Evolutionary conservation across 1,140 invertebrate species (phyloP).

Genomic region (Ostrea edulis): DNA sequence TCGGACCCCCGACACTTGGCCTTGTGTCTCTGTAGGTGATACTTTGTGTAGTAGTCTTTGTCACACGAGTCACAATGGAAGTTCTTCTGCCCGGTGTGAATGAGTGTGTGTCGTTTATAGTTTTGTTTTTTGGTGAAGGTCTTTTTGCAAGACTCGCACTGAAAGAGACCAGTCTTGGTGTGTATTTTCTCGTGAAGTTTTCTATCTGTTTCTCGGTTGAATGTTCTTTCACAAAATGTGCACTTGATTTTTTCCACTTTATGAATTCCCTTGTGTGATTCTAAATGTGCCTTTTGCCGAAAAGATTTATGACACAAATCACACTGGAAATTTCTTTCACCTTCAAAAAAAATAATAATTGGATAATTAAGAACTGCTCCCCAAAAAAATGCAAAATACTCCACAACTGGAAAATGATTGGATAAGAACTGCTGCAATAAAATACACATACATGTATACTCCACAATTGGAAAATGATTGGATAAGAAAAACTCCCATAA

Average conservation of each 20-base stretch:
- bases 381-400: no score
- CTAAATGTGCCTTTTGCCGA: slow-evolving; percentile 81
- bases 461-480: no score
- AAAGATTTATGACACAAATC: slow-evolving; percentile 82
- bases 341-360: slow-evolving; percentile 54
- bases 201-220: slow-evolving; percentile 60
- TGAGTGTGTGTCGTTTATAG: slow-evolving; percentile 80
- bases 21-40: slow-evolving; percentile 64
- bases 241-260: slow-evolving; percentile 81
- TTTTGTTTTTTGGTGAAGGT: slow-evolving; percentile 71
- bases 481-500: no score
- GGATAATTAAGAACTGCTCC: neutral
- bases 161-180: slow-evolving; percentile 62
- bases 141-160: slow-evolving; percentile 59
- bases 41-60: slow-evolving; percentile 66
- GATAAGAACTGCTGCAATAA: neutral
- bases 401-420: no score
- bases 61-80: slow-evolving; percentile 81
- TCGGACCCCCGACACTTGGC: slow-evolving; percentile 59
- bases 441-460: neutral
- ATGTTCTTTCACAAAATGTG: slow-evolving; percentile 79
- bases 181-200: slow-evolving; percentile 67
- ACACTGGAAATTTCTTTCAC: slow-evolving; percentile 80
- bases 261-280: slow-evolving; percentile 80
- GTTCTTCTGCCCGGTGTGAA: slow-evolving; percentile 80